Percentiles rank a stretch among this genome's conserved stretches.
phyloP scores from a whole-genome alignment of 2,888 invertebrate species.

The Stegophylla sp. region DNA sequence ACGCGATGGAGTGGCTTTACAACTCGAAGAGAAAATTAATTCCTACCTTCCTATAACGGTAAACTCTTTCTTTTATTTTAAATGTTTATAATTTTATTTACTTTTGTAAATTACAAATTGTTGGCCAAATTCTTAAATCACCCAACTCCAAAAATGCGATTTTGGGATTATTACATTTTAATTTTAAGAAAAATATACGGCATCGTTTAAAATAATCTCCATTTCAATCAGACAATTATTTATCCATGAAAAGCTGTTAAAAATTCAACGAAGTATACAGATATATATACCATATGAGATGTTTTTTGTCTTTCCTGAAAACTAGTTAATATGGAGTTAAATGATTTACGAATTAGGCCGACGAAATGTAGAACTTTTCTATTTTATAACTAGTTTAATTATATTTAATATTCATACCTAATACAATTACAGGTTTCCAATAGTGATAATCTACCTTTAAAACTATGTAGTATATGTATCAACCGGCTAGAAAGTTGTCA shows the following conservation, averaged over 20 bases:
- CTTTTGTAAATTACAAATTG: neutral
- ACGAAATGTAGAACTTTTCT: neutral
- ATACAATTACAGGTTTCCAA: conserved; percentile 25
- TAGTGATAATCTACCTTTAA: conserved; percentile 46
- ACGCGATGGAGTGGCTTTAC: conserved; percentile 47
- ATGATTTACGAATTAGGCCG: too few relatives aligned
- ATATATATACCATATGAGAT: too few relatives aligned
- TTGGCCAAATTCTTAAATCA: too few relatives aligned
- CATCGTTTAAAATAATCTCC: too few relatives aligned
- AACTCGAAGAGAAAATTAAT: conserved; percentile 56
- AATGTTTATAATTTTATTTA: neutral
- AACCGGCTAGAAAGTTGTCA: conserved; percentile 50
- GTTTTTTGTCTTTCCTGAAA: too few relatives aligned
- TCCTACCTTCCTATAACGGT: conserved; percentile 52
- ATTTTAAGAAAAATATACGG: too few relatives aligned
- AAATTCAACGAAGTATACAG: too few relatives aligned
- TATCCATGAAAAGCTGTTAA: too few relatives aligned
- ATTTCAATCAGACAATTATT: too few relatives aligned
- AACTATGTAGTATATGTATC: conserved; percentile 47
- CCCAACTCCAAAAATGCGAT: too few relatives aligned
- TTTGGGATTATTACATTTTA: too few relatives aligned
- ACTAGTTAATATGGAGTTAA: too few relatives aligned
- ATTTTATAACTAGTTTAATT: neutral
- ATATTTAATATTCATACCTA: neutral
- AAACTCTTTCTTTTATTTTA: neutral